Base-by-base conservation (phyloP, 2,888 invertebrate species). In the Lasioglossum leucozonium region DNA sequence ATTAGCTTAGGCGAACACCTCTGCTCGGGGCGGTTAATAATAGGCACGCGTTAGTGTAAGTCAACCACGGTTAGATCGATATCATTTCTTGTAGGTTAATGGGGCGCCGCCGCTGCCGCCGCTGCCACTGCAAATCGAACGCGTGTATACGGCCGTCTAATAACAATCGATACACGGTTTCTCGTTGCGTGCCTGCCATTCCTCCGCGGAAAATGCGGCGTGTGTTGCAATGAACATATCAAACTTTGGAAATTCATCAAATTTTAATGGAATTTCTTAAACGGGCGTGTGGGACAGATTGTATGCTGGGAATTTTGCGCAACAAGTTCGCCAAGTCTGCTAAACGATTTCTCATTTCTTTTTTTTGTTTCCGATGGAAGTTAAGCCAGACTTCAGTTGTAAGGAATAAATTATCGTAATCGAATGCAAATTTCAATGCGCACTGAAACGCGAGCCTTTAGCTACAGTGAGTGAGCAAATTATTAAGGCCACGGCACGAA, bases 71-170 rank as follows among this genome's bases (percentile, higher is more conserved):
- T 79, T 85, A 86, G 86, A 87, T 87, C 86, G 37, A 87, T 87
- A 87, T 87, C 86, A 77, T 85, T 85, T 67, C 86, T 87, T 82
- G 85, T 85, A 82, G 87, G 87, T 87, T 86, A 87, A 87, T 82
- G 71, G 82, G 87, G 47, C 62, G 62, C 62, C 80, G 80, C 42
- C 69, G 69, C 81, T 65, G 62, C 62, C 80, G 80, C 42, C 69
- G 69, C 81, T 65, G 67, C 77, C 77, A 34, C 58, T 62, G 47
- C 62, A 26, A 77, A 51, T 76, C 72, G 81, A 85, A 81, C 78
- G 72, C 58, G 72, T 78, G 81, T 74, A 84, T 72, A 80, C 47
- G 77, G 71, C 44, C 72, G 58, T 55, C 74, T 72, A 79, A 85
- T 84, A 69, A 42, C 55, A 79, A 73, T 69, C 85, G 73, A 85